A percentile compares a stretch with the other conserved stretches of the same genome.
Evolutionary conservation across 35 echinoderm and acorn worm genomes (phyloP).

Genomic region (Ptychodera flava): DNA sequence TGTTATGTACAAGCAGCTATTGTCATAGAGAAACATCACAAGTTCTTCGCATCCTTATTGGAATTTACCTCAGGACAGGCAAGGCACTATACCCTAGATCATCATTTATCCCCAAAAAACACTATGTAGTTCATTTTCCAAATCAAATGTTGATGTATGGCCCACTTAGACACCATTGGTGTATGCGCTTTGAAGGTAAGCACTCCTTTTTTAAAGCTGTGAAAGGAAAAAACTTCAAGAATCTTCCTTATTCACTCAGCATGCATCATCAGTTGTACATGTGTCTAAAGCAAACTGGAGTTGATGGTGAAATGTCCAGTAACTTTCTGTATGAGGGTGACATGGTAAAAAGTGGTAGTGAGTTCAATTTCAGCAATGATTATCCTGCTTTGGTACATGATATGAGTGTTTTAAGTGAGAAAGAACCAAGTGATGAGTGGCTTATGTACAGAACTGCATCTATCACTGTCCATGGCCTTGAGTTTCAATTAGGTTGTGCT

Average conservation of each 20-base stretch:
- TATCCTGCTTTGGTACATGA: conserved; percentile 27
- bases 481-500: no score
- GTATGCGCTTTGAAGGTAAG: conserved; percentile 39
- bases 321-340: conserved; percentile 33
- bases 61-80: neutral
- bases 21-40: neutral
- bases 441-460: no score
- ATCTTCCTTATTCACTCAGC: conserved; percentile 28
- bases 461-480: no score
- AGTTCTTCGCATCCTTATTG: neutral
- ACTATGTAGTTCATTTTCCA: conserved; percentile 35
- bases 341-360: conserved; percentile 22
- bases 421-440: no score
- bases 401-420: no score
- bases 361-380: neutral
- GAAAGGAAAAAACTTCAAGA: conserved; percentile 57
- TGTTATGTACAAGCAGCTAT: conserved; percentile 7
- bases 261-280: conserved; percentile 42
- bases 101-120: conserved; percentile 40
- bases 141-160: conserved; percentile 38
- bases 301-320: no score
- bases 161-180: conserved; percentile 24
- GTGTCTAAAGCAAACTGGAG: conserved; percentile 40
- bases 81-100: conserved; percentile 5
- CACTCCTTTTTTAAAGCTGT: conserved; percentile 18